phyloP scores from a whole-genome alignment of 2,113 vertebrate genomes.

The Delphinapterus leucas region DNA sequence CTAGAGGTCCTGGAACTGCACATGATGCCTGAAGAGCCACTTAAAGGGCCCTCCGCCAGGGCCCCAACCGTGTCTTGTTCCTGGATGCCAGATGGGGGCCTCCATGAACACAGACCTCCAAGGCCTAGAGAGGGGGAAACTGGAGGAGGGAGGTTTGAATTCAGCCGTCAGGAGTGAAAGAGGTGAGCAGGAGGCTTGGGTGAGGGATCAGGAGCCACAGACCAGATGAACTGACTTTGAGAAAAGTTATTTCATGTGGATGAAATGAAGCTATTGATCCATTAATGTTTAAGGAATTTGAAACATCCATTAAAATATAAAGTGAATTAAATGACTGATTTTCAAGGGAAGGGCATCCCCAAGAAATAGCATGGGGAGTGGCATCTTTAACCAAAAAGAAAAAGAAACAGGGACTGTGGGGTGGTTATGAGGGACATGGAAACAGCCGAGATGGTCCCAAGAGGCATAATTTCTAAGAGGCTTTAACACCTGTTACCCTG shows the following conservation, averaged over 20 bases:
- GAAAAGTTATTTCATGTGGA: neutral
- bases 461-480: slow-evolving; percentile 16
- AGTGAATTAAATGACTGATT: neutral
- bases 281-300: slow-evolving; percentile 41
- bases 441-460: slow-evolving; percentile 1
- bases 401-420: neutral
- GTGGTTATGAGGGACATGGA: neutral
- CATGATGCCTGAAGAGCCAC: neutral
- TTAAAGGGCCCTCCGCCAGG: neutral
- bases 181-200: neutral
- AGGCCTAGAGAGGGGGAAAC: neutral
- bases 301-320: neutral
- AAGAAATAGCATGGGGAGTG: slow-evolving; percentile 9
- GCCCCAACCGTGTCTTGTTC: neutral
- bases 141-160: neutral
- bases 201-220: neutral
- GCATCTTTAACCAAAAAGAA: slow-evolving; percentile 15
- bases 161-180: neutral
- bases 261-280: neutral
- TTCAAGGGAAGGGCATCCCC: neutral
- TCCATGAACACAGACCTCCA: neutral
- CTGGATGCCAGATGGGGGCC: neutral
- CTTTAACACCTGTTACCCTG: neutral
- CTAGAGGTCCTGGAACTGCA: neutral
- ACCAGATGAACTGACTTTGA: neutral